Evolutionary conservation across 2,888 invertebrate genomes (phyloP).

Genomic region (Drosophila picticornis): DNA sequence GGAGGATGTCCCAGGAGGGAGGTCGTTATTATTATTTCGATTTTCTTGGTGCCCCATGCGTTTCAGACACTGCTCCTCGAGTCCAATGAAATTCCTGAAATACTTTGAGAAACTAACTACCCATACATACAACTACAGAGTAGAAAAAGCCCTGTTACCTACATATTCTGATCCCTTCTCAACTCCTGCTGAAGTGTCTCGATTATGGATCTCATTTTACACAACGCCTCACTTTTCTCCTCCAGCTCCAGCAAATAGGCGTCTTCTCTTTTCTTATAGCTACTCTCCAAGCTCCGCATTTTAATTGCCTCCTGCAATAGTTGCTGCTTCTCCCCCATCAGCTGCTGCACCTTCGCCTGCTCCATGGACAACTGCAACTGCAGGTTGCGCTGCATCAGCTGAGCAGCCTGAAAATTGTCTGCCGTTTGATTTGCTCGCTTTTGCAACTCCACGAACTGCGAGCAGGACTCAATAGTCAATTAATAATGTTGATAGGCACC

Average conservation of each 20-base stretch:
- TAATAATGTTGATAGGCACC: background rate
- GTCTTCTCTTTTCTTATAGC: slow-evolving; percentile 42
- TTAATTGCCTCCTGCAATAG: slow-evolving; percentile 66
- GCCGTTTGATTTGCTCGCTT: slow-evolving; percentile 57
- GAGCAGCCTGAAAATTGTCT: slow-evolving; percentile 61
- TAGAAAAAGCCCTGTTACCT: background rate
- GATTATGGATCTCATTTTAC: slow-evolving; percentile 26
- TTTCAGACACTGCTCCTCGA: background rate
- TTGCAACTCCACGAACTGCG: slow-evolving; percentile 57
- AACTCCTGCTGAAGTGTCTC: slow-evolving; percentile 11
- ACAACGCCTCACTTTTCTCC: slow-evolving; percentile 44
- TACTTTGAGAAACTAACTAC: slow-evolving; percentile 2
- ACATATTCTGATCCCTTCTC: slow-evolving; percentile 4
- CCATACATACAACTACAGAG: background rate
- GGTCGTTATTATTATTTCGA: background rate
- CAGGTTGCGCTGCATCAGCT: slow-evolving; percentile 67
- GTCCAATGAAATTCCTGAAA: slow-evolving; percentile 23
- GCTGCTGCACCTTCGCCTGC: slow-evolving; percentile 41
- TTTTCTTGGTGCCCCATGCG: background rate
- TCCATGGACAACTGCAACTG: slow-evolving; percentile 62
- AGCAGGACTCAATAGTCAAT: background rate
- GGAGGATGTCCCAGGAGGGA: background rate
- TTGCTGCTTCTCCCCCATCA: slow-evolving; percentile 50
- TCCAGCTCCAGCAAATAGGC: slow-evolving; percentile 41
- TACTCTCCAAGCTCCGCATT: slow-evolving; percentile 36